phyloP scores from a whole-genome alignment of 2,888 invertebrate species.

The Stenoptilia bipunctidactyla region DNA sequence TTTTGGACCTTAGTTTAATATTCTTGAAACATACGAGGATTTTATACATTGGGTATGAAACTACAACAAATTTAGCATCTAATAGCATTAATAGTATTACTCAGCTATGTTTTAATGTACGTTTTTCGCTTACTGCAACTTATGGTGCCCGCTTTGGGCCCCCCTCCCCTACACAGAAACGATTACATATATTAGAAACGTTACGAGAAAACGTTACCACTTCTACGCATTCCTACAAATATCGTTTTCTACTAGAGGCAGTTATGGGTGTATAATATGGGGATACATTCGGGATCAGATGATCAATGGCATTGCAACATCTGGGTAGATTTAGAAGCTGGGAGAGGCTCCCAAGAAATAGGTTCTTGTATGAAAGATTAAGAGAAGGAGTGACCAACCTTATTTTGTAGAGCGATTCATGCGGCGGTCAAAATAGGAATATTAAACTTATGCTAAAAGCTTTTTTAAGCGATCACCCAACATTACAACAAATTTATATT shows the following conservation, averaged over 20 bases:
- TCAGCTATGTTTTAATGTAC: too few relatives aligned
- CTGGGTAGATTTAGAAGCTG: conserved; percentile 13
- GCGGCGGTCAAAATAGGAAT: conserved; percentile 7
- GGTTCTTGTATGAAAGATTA: conserved; percentile 10
- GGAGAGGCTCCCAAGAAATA: conserved; percentile 6
- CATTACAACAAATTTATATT: not conserved
- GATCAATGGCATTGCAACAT: conserved; percentile 9
- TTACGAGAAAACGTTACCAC: conserved; percentile 14
- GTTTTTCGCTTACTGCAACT: too few relatives aligned
- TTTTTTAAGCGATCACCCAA: not conserved
- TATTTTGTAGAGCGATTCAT: conserved; percentile 10
- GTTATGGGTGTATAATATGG: conserved; percentile 14
- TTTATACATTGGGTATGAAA: too few relatives aligned
- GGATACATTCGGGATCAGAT: conserved; percentile 12
- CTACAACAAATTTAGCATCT: too few relatives aligned
- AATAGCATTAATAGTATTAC: too few relatives aligned
- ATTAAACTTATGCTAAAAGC: conserved; percentile 6
- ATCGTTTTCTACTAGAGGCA: conserved; percentile 15
- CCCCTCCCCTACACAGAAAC: conserved; percentile 7
- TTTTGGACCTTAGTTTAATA: too few relatives aligned
- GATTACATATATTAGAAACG: conserved; percentile 13
- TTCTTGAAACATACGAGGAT: too few relatives aligned
- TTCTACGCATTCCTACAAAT: conserved; percentile 15
- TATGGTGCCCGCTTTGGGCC: too few relatives aligned
- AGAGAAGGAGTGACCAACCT: not conserved